phyloP scores from a whole-genome alignment of 2,888 invertebrate genomes.

The Eupelmus urozonus region DNA sequence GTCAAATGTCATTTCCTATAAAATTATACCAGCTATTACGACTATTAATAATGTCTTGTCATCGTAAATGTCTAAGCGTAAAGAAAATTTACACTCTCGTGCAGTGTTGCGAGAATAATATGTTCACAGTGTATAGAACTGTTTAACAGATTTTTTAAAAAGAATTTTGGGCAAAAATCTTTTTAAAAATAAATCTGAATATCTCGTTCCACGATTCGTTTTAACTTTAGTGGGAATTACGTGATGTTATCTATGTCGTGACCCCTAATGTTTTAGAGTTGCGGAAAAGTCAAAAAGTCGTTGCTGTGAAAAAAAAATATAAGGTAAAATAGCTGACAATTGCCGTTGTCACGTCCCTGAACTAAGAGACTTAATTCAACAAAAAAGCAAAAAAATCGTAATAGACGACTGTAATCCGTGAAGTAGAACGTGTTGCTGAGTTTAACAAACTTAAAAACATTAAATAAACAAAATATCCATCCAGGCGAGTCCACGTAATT shows the following conservation, averaged over 20 bases:
- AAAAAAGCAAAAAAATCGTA: slow-evolving; percentile 25
- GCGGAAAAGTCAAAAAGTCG: slow-evolving; percentile 24
- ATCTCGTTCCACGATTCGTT: slow-evolving; percentile 18
- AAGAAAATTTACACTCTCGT: slow-evolving; percentile 29
- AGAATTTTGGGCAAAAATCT: background rate
- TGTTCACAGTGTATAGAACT: slow-evolving; percentile 32
- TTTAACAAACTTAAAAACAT: slow-evolving; percentile 20
- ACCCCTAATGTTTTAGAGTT: slow-evolving; percentile 48
- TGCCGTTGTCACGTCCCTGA: slow-evolving; percentile 49
- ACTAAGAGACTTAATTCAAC: slow-evolving; percentile 45
- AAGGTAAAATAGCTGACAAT: slow-evolving; percentile 30
- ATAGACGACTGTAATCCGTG: slow-evolving; percentile 39
- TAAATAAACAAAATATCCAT: slow-evolving; percentile 54
- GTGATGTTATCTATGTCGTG: slow-evolving; percentile 53
- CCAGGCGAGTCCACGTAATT: slow-evolving; percentile 44
- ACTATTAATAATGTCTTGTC: slow-evolving; percentile 52
- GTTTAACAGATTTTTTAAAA: slow-evolving; percentile 41
- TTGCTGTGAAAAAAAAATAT: slow-evolving; percentile 19
- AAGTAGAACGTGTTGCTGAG: slow-evolving; percentile 40
- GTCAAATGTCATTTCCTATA: slow-evolving; percentile 47
- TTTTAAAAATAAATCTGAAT: slow-evolving; percentile 22
- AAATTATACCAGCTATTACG: slow-evolving; percentile 45
- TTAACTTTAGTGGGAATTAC: slow-evolving; percentile 44
- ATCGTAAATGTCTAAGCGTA: slow-evolving; percentile 55
- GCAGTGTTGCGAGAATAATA: slow-evolving; percentile 33